Base-by-base conservation (phyloP, 2,113 vertebrate genomes). In the Globicephala melas region DNA sequence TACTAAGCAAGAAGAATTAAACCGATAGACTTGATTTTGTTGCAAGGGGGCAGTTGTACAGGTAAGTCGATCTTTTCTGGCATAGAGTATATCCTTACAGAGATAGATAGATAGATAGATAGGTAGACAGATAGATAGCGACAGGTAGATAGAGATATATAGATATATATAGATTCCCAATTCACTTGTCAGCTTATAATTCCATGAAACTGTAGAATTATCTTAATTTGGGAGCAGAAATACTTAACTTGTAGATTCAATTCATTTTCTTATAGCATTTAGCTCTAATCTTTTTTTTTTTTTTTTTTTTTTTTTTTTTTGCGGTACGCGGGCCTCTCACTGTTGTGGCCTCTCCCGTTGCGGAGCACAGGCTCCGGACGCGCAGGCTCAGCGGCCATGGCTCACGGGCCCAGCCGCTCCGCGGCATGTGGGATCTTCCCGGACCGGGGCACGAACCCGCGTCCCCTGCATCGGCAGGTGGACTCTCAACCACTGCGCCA, bases 201-300 rank as follows among this genome's bases (percentile, higher is more conserved):
- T 87, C 28, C 18, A 80, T 87, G 25, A 91, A 96, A 38, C 68
- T 84, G 15, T 90, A 96, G 83, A 92, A 89, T 96, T 41, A 76
- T 92, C 60, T 94, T 87, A 92, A 85, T 94, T 3, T 94, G 15
- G 47, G 74, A 41, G 14, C 5, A 95, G 25, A 83, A 95, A 62
- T 95, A 83, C 50, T 70, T n/a, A 91, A 83, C 70, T 94, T 95
- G 28, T 38, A 93, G 50, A 74, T 96, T 95, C 55, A 84, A 7
- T 94, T 96, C 53, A 70, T 65, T 95, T 97, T 87, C 85, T 88
- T 95, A 4, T 88, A 96, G 84, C 21, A 94, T 97, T 96, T 97
- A 95, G 36, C 33, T 41, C 36, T 36, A 21, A 55, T 91, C 53
- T 84, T 94, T 94, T 41, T 38, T 38, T 38, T 38, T 38, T 38